Conservation (phyloP, 2,888 invertebrate genomes). For the Nymphalis urticae region DNA sequence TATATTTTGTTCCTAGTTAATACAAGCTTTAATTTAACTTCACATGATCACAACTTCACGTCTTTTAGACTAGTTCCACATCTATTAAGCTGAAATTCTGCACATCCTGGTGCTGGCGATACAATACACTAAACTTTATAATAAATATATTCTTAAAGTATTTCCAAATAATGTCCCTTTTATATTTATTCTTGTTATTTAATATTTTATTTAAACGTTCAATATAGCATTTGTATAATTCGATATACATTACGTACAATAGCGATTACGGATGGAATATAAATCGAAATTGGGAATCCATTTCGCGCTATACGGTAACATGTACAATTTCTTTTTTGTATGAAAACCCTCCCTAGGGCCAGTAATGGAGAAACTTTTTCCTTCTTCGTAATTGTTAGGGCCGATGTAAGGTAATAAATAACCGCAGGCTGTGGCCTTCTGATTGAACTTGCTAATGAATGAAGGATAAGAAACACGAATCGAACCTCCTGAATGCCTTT, state of each 20-base stretch:
- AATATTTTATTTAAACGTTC: not conserved
- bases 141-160: too few species aligned
- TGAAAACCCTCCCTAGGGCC: constrained; percentile 69
- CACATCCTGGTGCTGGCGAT: too few species aligned
- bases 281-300: constrained; percentile 68
- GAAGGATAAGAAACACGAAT: constrained; percentile 78
- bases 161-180: too few species aligned
- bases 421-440: constrained; percentile 73
- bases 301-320: constrained; percentile 66
- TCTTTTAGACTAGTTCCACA: too few species aligned
- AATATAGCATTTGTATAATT: constrained; percentile 22
- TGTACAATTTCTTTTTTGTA: constrained; percentile 75
- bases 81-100: too few species aligned
- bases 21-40: too few species aligned
- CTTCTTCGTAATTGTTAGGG: constrained; percentile 76
- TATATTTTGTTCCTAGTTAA: too few species aligned
- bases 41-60: too few species aligned
- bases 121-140: too few species aligned
- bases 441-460: constrained; percentile 82
- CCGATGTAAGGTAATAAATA: constrained; percentile 79
- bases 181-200: too few species aligned
- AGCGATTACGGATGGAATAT: constrained; percentile 58
- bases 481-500: constrained; percentile 58
- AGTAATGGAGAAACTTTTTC: constrained; percentile 79
- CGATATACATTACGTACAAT: constrained; percentile 47